phyloP scores from a whole-genome alignment of 2,888 invertebrate species.

The Gibbula magus region DNA sequence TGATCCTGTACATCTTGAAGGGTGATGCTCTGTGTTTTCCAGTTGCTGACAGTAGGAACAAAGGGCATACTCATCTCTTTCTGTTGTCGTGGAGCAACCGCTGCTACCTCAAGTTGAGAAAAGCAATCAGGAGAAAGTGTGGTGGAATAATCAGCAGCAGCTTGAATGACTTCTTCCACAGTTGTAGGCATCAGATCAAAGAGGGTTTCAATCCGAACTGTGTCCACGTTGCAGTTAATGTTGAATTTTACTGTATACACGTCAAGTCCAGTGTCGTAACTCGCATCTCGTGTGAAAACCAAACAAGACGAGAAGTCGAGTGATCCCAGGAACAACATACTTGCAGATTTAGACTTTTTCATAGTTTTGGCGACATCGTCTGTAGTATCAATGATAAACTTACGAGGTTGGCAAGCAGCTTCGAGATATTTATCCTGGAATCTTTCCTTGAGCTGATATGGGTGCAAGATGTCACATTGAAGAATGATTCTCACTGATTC shows the following conservation, averaged over 20 bases:
- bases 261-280: slow-evolving; percentile 38
- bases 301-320: slow-evolving; percentile 32
- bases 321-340: not conserved
- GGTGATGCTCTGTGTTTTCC: not conserved
- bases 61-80: not conserved
- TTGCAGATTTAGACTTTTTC: slow-evolving; percentile 9
- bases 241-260: slow-evolving; percentile 50
- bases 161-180: slow-evolving; percentile 44
- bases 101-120: not conserved
- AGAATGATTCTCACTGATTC: slow-evolving; percentile 44
- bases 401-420: slow-evolving; percentile 51
- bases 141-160: slow-evolving; percentile 45
- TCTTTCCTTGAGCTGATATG: slow-evolving; percentile 29
- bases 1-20: not conserved
- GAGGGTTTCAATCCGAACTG: slow-evolving; percentile 44
- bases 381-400: slow-evolving; percentile 53
- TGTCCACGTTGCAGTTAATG: slow-evolving; percentile 31
- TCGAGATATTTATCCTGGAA: slow-evolving; percentile 42
- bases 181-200: slow-evolving; percentile 48
- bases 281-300: slow-evolving; percentile 34
- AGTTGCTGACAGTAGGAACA: not conserved
- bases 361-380: slow-evolving; percentile 28
- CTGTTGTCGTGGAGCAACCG: not conserved
- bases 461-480: slow-evolving; percentile 32
- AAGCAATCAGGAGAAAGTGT: slow-evolving; percentile 42